phyloP scores from a whole-genome alignment of 2,888 invertebrate species.

The Metallyticus violacea region DNA sequence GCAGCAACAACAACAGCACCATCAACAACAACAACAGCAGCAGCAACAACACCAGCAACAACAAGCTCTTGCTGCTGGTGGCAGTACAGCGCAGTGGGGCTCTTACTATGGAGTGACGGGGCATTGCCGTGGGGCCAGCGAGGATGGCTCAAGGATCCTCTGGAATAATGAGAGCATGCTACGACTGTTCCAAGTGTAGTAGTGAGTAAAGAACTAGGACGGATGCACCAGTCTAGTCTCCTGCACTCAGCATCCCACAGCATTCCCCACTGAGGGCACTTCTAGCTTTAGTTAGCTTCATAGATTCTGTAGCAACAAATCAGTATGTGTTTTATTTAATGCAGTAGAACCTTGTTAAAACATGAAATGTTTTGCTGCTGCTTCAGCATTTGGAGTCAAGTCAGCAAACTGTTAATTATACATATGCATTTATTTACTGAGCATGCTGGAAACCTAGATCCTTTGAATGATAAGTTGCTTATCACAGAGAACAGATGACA shows the following conservation, averaged over 20 bases:
- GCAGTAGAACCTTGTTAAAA: not conserved
- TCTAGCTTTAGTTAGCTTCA: no score
- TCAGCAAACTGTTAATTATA: no score
- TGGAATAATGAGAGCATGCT: slow-evolving; percentile 39
- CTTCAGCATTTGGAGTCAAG: not conserved
- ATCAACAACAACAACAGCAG: slow-evolving; percentile 41
- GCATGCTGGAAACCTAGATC: no score
- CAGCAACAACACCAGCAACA: slow-evolving; percentile 42
- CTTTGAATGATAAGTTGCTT: no score
- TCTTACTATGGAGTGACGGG: slow-evolving; percentile 19
- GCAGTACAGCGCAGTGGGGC: slow-evolving; percentile 21
- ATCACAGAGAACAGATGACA: no score
- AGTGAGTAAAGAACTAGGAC: not conserved
- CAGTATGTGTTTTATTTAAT: not conserved
- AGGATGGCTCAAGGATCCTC: slow-evolving; percentile 35
- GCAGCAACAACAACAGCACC: slow-evolving; percentile 42
- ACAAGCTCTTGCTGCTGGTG: slow-evolving; percentile 30
- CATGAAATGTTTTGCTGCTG: not conserved
- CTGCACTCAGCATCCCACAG: not conserved
- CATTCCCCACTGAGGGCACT: not conserved
- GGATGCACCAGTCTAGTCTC: not conserved
- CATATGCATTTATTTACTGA: no score
- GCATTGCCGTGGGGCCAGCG: slow-evolving; percentile 29
- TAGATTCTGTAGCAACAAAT: no score
- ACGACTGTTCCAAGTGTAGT: slow-evolving; percentile 37